phyloP scores from a whole-genome alignment of 2,888 invertebrate species.

The Stenolophus ochropezus region DNA sequence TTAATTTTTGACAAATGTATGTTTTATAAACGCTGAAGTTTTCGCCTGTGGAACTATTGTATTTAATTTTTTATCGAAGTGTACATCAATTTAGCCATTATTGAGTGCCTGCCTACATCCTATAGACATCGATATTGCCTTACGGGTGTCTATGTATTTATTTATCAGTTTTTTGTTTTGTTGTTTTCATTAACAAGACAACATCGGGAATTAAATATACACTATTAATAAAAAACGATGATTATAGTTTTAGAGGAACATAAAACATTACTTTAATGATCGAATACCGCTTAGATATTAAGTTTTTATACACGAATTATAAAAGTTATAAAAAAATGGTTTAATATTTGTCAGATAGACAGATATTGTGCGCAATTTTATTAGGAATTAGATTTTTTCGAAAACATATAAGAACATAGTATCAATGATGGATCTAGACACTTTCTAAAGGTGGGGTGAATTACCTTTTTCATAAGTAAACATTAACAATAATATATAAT shows the following conservation, averaged over 20 bases:
- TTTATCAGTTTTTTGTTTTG: constrained; percentile 25
- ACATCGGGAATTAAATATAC: constrained; percentile 10
- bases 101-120: constrained; percentile 6
- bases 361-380: too few species aligned
- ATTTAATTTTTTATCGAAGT: constrained; percentile 32
- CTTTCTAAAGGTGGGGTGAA: too few species aligned
- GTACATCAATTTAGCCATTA: constrained; percentile 12
- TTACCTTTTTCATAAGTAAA: too few species aligned
- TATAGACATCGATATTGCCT: constrained; percentile 6
- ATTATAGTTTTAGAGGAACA: neutral
- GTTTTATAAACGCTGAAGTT: constrained; percentile 11
- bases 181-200: constrained; percentile 34
- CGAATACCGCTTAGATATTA: neutral
- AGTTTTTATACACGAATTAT: neutral
- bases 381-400: too few species aligned
- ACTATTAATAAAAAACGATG: constrained; percentile 3
- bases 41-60: constrained; percentile 12
- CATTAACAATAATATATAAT: too few species aligned
- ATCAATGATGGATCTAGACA: too few species aligned
- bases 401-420: too few species aligned
- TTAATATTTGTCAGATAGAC: too few species aligned
- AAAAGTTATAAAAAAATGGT: neutral
- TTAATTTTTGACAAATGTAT: constrained; percentile 40
- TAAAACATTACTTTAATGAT: neutral
- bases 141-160: constrained; percentile 6